These are phyloP conservation scores for Zeuzera pyrina DNA, from an alignment of 2,888 invertebrate species.

Conservation along the genomic window DNA sequence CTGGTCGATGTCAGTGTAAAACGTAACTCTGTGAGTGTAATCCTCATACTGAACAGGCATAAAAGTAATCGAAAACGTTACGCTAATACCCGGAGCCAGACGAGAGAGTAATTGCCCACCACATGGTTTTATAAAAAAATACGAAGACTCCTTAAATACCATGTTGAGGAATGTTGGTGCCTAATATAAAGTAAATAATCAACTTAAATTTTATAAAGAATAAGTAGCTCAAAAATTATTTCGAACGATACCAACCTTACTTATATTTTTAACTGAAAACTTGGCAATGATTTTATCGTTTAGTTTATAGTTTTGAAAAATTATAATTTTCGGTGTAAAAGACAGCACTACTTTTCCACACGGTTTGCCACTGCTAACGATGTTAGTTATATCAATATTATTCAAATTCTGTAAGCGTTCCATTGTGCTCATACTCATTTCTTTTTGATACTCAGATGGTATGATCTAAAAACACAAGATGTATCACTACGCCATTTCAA, in stretches of 20 bases:
- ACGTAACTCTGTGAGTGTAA: constrained; percentile 65
- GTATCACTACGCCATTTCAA: no score
- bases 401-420: constrained; percentile 44
- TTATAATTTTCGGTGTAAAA: constrained; percentile 64
- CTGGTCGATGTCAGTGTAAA: constrained; percentile 65
- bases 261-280: constrained; percentile 70
- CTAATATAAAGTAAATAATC: constrained; percentile 33
- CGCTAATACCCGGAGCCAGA: constrained; percentile 80
- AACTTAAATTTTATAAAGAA: background rate
- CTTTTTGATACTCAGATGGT: constrained; percentile 51
- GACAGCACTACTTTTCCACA: constrained; percentile 32
- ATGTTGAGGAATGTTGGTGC: constrained; percentile 64
- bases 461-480: constrained; percentile 49
- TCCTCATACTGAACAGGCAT: constrained; percentile 70
- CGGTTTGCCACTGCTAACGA: constrained; percentile 26
- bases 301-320: constrained; percentile 75
- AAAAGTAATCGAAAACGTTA: constrained; percentile 75
- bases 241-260: constrained; percentile 67
- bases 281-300: constrained; percentile 63
- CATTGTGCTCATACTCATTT: constrained; percentile 46
- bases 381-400: constrained; percentile 41
- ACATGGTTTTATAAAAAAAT: constrained; percentile 62
- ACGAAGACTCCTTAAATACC: constrained; percentile 58
- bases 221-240: background rate
- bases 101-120: constrained; percentile 58